phyloP scores from a whole-genome alignment of 1,140 invertebrate species.

The Drosophila elegans region DNA sequence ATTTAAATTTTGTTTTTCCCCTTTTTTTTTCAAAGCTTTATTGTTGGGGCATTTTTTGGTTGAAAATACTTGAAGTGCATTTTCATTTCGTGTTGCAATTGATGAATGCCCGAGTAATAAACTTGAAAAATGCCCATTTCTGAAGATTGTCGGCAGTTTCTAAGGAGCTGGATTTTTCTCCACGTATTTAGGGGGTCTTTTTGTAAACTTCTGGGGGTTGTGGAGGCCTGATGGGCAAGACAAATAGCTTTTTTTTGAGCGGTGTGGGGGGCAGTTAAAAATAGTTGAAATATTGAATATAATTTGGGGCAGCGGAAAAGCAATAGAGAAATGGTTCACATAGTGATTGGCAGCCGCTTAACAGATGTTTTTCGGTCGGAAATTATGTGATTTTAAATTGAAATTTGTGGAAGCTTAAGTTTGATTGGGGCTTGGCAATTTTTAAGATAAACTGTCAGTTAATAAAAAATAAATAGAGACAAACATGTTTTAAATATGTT shows the following conservation, averaged over 20 bases:
- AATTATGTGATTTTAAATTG: constrained; percentile 23
- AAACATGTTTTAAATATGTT: too few relatives aligned
- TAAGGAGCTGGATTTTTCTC: constrained; percentile 27
- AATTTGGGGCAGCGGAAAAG: constrained; percentile 43
- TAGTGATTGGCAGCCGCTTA: constrained; percentile 17
- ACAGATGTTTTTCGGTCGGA: constrained; percentile 29
- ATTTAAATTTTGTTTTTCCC: constrained; percentile 40
- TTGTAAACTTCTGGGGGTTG: constrained; percentile 9
- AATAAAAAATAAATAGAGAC: too few relatives aligned
- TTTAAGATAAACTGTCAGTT: background rate
- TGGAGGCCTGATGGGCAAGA: constrained; percentile 51
- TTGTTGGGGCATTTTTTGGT: constrained; percentile 37
- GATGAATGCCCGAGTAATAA: constrained; percentile 72
- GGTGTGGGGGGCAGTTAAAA: constrained; percentile 54
- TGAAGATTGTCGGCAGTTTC: constrained; percentile 32
- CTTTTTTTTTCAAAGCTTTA: constrained; percentile 11
- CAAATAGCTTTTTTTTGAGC: constrained; percentile 52
- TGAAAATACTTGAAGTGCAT: constrained; percentile 61
- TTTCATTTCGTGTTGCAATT: constrained; percentile 63
- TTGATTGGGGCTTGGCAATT: constrained; percentile 7
- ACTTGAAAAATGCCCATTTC: constrained; percentile 70
- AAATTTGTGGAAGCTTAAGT: background rate
- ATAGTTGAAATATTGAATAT: constrained; percentile 64
- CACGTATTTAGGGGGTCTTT: constrained; percentile 44
- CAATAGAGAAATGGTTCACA: constrained; percentile 18